Evolutionary conservation across 2,888 invertebrate species (phyloP).

Genomic region (Halocaridina rubra): DNA sequence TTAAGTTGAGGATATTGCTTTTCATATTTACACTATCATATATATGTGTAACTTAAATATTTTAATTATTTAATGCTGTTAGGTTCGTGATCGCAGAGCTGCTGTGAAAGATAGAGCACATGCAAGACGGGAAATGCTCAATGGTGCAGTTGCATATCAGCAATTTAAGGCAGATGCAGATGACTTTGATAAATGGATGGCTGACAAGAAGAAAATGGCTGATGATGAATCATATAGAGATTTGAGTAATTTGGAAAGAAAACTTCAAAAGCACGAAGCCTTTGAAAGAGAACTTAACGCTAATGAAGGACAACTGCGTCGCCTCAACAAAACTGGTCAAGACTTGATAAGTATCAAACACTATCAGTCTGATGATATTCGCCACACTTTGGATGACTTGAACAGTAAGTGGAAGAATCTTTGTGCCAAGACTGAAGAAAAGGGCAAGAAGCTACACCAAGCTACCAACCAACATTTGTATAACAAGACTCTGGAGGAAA

Average conservation of each 20-base stretch:
- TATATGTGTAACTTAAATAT: not conserved
- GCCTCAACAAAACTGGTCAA: constrained; percentile 72
- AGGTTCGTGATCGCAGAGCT: constrained; percentile 80
- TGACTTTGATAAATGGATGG: constrained; percentile 72
- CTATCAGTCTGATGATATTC: constrained; percentile 77
- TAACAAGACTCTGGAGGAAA: constrained; percentile 84
- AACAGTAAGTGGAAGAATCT: constrained; percentile 84
- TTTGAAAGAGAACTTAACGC: constrained; percentile 95
- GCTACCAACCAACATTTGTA: constrained; percentile 84
- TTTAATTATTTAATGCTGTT: constrained; percentile 66
- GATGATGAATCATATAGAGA: constrained; percentile 71
- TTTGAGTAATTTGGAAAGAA: constrained; percentile 87
- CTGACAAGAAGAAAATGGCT: constrained; percentile 71
- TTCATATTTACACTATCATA: not conserved
- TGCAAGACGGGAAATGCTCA: constrained; percentile 79
- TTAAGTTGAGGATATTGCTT: too few species aligned
- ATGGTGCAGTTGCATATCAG: constrained; percentile 89
- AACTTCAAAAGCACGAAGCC: constrained; percentile 95
- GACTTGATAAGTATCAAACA: constrained; percentile 79
- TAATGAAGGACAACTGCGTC: constrained; percentile 90
- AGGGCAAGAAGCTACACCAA: constrained; percentile 84
- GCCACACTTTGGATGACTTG: constrained; percentile 76
- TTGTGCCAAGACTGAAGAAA: constrained; percentile 76
- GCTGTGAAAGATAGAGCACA: constrained; percentile 77
- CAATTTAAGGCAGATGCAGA: constrained; percentile 89